These are phyloP conservation scores for Tychaedon coryphoeus DNA, from an alignment of 2,113 vertebrate species.

Conservation along the genomic window DNA sequence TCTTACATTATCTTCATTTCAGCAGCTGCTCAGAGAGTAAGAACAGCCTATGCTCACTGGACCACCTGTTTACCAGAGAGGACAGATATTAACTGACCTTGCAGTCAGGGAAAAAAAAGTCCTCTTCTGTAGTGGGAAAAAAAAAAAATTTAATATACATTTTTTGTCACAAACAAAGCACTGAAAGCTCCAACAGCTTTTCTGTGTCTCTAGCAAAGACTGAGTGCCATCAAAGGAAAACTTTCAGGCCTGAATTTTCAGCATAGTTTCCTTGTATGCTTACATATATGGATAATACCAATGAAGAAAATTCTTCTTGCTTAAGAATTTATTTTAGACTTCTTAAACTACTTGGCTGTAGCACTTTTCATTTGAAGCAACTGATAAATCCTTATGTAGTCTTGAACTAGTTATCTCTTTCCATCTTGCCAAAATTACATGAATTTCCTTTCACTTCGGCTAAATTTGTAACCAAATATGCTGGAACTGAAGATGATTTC, in stretches of 20 bases:
- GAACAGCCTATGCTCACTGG: not conserved
- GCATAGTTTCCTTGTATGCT: not conserved
- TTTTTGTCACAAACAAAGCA: not conserved
- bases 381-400: not conserved
- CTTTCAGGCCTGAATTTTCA: not conserved
- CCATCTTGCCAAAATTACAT: not conserved
- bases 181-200: not conserved
- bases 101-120: not conserved
- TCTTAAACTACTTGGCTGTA: not conserved
- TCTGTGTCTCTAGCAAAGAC: not conserved
- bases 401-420: not conserved
- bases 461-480: not conserved
- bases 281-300: not conserved
- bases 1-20: slow-evolving; percentile 25
- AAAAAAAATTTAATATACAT: not conserved
- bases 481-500: not conserved
- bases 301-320: not conserved
- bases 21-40: slow-evolving; percentile 33
- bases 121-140: not conserved
- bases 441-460: not conserved
- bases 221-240: not conserved
- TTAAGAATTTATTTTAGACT: not conserved
- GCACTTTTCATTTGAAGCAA: not conserved
- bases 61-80: slow-evolving; percentile 33
- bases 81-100: not conserved